These are phyloP conservation scores for Ceratoteleas bidentatus DNA, from an alignment of 1,140 invertebrate species.

Conservation along the genomic window DNA sequence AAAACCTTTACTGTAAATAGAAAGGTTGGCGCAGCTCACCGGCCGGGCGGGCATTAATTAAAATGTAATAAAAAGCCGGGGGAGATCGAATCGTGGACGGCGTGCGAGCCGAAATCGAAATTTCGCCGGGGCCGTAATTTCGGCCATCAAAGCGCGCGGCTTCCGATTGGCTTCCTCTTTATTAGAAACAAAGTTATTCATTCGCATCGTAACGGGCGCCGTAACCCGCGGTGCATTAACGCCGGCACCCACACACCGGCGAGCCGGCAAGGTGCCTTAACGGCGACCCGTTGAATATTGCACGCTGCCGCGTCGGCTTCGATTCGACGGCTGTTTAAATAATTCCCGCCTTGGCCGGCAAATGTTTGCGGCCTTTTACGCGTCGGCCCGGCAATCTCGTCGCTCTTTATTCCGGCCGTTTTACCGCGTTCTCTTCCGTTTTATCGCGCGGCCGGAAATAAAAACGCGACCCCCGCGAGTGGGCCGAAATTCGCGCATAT, in stretches of 20 bases:
- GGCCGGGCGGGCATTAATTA: neutral
- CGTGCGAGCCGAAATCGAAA: conserved; percentile 6
- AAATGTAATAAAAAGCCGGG: neutral
- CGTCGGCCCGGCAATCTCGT: neutral
- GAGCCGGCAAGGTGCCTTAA: conserved; percentile 33
- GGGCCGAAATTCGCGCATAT: conserved; percentile 33
- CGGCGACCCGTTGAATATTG: conserved; percentile 48
- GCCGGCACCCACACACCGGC: conserved; percentile 2
- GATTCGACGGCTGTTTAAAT: conserved; percentile 43
- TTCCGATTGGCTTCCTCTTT: conserved; percentile 28
- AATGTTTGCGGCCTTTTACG: conserved; percentile 17
- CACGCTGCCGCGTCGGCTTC: conserved; percentile 13
- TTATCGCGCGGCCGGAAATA: conserved; percentile 28
- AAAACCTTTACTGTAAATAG: too few species aligned
- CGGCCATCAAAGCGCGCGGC: conserved; percentile 10
- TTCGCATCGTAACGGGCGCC: conserved; percentile 29
- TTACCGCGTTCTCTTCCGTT: conserved; percentile 12
- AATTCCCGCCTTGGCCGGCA: conserved; percentile 28
- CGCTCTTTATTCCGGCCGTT: conserved; percentile 7
- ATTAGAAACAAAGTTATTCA: conserved; percentile 48
- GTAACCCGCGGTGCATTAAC: conserved; percentile 40
- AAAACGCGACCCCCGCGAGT: neutral
- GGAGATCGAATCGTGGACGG: neutral
- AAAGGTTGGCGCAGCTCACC: too few species aligned
- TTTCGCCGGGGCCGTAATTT: conserved; percentile 14